Percentiles rank a stretch among this genome's conserved stretches.
Evolutionary conservation across 1,140 invertebrate genomes (phyloP).

Genomic region (Drosophila persimilis): DNA sequence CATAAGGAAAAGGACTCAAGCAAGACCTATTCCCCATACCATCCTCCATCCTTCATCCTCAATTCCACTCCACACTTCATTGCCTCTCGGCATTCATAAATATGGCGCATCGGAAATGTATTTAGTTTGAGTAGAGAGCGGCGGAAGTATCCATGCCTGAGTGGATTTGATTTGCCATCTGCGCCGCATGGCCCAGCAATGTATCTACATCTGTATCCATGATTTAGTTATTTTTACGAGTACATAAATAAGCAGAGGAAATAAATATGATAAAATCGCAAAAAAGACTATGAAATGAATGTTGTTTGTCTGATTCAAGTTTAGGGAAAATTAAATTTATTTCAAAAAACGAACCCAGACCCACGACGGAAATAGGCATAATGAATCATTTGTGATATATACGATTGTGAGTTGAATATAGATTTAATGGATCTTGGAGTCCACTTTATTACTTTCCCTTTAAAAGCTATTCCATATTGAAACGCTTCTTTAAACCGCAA

Average conservation of each 20-base stretch:
- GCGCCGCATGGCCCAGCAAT: slow-evolving; percentile 11
- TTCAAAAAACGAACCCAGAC: slow-evolving; percentile 27
- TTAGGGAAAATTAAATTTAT: slow-evolving; percentile 19
- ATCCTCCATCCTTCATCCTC: slow-evolving; percentile 5
- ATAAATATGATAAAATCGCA: slow-evolving; percentile 41
- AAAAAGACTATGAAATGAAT: slow-evolving; percentile 43
- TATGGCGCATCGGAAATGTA: slow-evolving; percentile 67
- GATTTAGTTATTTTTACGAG: neutral
- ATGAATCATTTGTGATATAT: slow-evolving; percentile 56
- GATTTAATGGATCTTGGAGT: slow-evolving; percentile 15
- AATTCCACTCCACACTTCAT: slow-evolving; percentile 29
- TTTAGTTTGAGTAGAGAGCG: slow-evolving; percentile 60
- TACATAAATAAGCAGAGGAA: slow-evolving; percentile 35
- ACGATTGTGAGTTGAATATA: slow-evolving; percentile 22
- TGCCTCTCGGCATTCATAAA: slow-evolving; percentile 53
- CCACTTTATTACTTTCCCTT: neutral
- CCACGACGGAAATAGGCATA: slow-evolving; percentile 49
- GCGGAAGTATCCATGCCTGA: slow-evolving; percentile 65
- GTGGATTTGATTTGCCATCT: slow-evolving; percentile 62
- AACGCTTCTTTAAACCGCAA: slow-evolving; percentile 28
- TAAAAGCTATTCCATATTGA: neutral
- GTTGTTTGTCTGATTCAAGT: slow-evolving; percentile 6
- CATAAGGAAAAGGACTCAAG: slow-evolving; percentile 29
- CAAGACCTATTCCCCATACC: slow-evolving; percentile 1
- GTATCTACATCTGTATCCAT: slow-evolving; percentile 8